Evolutionary conservation across 2,888 invertebrate species (phyloP), one percentile per base, ranked within the genome.

Genomic region (Oscheius sp.): DNA sequence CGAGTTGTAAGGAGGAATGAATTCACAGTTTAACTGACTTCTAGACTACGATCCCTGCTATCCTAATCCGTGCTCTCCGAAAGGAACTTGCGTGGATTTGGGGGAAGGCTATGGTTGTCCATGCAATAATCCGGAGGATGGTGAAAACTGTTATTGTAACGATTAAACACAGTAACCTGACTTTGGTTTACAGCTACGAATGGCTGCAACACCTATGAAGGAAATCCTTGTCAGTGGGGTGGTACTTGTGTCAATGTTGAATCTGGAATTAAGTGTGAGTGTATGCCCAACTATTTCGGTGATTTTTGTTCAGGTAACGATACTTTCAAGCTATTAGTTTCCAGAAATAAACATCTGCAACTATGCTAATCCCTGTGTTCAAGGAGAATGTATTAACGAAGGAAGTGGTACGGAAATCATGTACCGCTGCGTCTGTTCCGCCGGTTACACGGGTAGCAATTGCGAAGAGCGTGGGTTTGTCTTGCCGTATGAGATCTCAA

Each of bases 391-490:
- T 26, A 6, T 33, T 2, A 62, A 65, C 14, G 33, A 44, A 20
- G 61, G 62, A 8, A 51, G 56, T 32, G 68, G 61, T 0, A 67
- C 72, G 3, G 24, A 28, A n/a, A 54, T 72, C 1, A 33, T 44
- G 30, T 71, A 47, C 14, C 62, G 59, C 22, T 77, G 77, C 33
- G 24, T 51, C 0, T 77, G 77, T 61, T 67, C 69, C 17, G 28
- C 38, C 12, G 77, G 77, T 9, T 75, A 67, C 66, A 67, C 64
- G 6, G 73, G 72, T 5, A 38, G 26, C 2, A 38, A 69, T 61
- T 77, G 77, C 47, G 77, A 75, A 20, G 54, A 41, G 33, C 66
- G 74, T 74, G 24, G 6, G 45, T n/a, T 17, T n/a, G n/a, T n/a
- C n/a, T n/a, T n/a, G n/a, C n/a, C n/a, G n/a, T n/a, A n/a, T n/a